Base-by-base conservation (phyloP, 2,888 invertebrate genomes). In the Laspeyria flexula region DNA sequence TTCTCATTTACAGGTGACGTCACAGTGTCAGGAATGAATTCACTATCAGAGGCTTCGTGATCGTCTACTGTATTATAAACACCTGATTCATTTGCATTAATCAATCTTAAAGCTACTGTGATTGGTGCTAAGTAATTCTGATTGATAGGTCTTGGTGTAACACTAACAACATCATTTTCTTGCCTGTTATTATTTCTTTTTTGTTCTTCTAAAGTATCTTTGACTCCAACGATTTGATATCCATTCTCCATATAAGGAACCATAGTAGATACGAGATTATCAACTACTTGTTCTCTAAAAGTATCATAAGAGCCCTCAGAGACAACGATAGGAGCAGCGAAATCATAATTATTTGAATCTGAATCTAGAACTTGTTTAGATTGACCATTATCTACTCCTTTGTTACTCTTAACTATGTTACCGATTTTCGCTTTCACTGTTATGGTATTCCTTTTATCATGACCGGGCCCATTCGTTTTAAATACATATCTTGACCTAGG, bases 61-160 rank as follows among this genome's bases (percentile, higher is more conserved):
- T 91, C 90, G 30, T 90, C 88, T 10, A 88, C 65, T 2, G 77
- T 71, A 56, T 89, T 88, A n/a, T 83, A 81, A 15, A 81, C 71
- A 45, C 86, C 85, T n/a, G 84, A 82, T 27, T 84, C 75, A 58
- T 92, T 90, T 4, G 88, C 77, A 62, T 90, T 93, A 16, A 93
- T 83, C 18, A 95, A 71, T 67, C 93, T 88, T 13, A 94, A 75
- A 23, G 94, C 94, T 10, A 94, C 94, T 15, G 93, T 94, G 23
- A 94, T 92, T 9, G 95, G 94, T 0, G 94, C 93, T 48, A 94
- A 82, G 73, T 94, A 94, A 34, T 92, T 93, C 27, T 92, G 90
- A 60, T 90, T 89, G 15, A 94, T 74, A 11, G 94, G 93, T 73
- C 94, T 86, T 25, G 93, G 93, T 31, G 94, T 94, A 0, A 93